phyloP scores from a whole-genome alignment of 2,888 invertebrate species.

The Empis stercorea region DNA sequence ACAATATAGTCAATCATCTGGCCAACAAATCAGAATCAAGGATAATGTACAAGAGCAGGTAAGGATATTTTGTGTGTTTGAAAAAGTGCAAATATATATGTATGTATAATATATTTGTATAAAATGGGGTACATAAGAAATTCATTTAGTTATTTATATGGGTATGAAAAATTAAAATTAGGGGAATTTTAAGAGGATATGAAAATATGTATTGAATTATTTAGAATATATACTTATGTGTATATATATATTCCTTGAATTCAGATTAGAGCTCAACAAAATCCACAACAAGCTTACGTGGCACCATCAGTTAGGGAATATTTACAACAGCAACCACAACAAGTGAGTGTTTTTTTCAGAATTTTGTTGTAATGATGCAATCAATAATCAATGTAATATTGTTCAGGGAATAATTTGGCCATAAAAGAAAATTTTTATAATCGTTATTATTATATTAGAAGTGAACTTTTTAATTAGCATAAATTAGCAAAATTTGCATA shows the following conservation, averaged over 20 bases:
- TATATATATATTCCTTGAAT: neutral
- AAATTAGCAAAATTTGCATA: too few relatives aligned
- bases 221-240: too few relatives aligned
- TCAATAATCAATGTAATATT: too few relatives aligned
- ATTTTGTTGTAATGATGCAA: too few relatives aligned
- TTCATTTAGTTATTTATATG: conserved; percentile 7
- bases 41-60: conserved; percentile 33
- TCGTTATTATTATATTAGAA: too few relatives aligned
- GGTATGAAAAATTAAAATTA: neutral
- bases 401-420: too few relatives aligned
- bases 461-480: too few relatives aligned
- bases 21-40: conserved; percentile 36
- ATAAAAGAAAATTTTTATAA: too few relatives aligned
- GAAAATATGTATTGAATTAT: too few relatives aligned
- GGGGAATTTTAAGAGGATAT: too few relatives aligned
- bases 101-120: neutral
- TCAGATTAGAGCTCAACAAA: conserved; percentile 27
- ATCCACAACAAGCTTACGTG: conserved; percentile 27
- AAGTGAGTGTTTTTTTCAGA: conserved; percentile 22
- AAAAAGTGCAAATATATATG: neutral
- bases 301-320: conserved; percentile 34
- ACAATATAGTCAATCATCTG: conserved; percentile 39
- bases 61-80: conserved; percentile 2
- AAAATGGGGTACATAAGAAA: neutral
- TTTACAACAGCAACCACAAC: conserved; percentile 23